Evolutionary conservation across 37 sponge, comb jelly and placozoan species (phyloP).

Genomic region (Chondrilla cf. caribensis): DNA sequence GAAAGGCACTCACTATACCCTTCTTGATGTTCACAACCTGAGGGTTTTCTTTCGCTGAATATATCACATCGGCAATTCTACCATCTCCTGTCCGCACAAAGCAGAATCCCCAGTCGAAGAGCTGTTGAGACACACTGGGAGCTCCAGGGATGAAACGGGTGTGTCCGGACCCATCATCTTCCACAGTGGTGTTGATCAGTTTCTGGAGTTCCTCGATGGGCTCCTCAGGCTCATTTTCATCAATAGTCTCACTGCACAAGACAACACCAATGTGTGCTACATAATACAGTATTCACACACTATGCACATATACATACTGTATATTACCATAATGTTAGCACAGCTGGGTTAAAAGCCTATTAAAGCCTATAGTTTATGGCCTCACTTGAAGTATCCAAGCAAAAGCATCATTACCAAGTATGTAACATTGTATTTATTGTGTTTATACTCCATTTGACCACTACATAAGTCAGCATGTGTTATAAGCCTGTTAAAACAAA

Average conservation of each 20-base stretch:
- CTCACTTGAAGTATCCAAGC: too few relatives aligned
- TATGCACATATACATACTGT: too few relatives aligned
- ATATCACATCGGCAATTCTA: constrained; percentile 27
- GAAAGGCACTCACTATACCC: constrained; percentile 50
- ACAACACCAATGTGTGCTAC: too few relatives aligned
- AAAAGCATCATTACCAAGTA: too few relatives aligned
- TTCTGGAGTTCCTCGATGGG: not conserved
- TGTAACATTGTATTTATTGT: too few relatives aligned
- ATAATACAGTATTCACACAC: too few relatives aligned
- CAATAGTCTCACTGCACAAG: not conserved
- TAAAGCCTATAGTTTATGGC: too few relatives aligned
- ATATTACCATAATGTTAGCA: too few relatives aligned
- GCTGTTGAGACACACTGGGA: not conserved
- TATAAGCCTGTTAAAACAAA: too few relatives aligned
- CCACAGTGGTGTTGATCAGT: not conserved
- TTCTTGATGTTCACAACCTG: constrained; percentile 52
- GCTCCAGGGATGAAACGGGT: not conserved
- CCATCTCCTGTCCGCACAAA: constrained; percentile 45
- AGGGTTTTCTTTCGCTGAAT: constrained; percentile 16
- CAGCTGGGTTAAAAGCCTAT: too few relatives aligned
- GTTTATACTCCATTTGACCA: too few relatives aligned
- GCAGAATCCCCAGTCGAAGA: constrained; percentile 24
- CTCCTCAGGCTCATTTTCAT: not conserved
- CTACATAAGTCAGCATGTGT: too few relatives aligned
- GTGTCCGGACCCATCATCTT: not conserved